Evolutionary conservation across 2,113 vertebrate species (phyloP), one percentile per base, ranked within the genome.

Genomic region (Siniperca chuatsi): DNA sequence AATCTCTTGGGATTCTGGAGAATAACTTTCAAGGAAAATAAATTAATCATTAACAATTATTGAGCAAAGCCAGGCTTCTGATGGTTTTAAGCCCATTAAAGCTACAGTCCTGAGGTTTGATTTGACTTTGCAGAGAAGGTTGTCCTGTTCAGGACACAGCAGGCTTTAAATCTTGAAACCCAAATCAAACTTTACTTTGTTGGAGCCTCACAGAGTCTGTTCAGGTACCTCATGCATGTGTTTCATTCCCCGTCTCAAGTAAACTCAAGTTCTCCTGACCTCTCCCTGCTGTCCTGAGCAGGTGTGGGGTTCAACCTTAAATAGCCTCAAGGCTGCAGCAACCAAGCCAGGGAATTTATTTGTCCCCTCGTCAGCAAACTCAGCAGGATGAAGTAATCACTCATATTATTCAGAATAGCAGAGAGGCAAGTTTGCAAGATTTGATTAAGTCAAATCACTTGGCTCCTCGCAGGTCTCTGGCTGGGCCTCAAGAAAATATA

Each of bases 391-490:
- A 78, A 76, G 67, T 58, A 58, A 61, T 84, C 11, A 61, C 35
- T 89, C 35, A 69, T 79, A 78, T 85, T 72, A 68, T 81, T 87
- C 73, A 68, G 57, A 2, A 29, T 20, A 48, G 57, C 67, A 50
- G 35, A 75, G 37, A 23, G 66, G 75, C 44, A 77, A 18, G n/a
- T 76, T 79, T 74, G 61, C 40, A 40, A 71, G 71, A 71, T 73
- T 73, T 69, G 75, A 87, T 89, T 50, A 73, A 82, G 23, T 85
- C 35, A 61, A 79, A 75, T 62, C 55, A 11, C n/a, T 75, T 73
- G 80, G 61, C 72, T 90, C 60, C 46, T 54, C 12, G 8, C 42
- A 58, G 35, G 16, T 58, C 52, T 69, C 52, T 84, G 77, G 65
- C 35, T 0, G 13, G 40, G 75, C 68, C 69, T 83, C 68, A 23